Evolutionary conservation across 23 tunicate species (phyloP).

Genomic region (Styela clava): DNA sequence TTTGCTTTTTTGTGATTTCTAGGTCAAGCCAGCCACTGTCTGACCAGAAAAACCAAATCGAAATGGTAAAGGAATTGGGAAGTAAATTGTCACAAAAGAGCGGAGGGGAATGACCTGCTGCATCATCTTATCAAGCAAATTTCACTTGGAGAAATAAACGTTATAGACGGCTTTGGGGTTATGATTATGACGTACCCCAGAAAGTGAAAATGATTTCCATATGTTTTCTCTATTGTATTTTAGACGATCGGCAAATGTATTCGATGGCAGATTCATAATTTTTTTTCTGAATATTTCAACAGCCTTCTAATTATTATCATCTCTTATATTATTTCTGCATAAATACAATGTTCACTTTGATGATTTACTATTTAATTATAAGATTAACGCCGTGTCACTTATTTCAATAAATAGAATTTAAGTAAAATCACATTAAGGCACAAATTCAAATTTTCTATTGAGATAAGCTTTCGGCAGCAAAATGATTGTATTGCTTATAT

Average conservation of each 20-base stretch:
- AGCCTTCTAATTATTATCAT: background rate
- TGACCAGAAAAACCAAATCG: slow-evolving; percentile 58
- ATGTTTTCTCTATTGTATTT: background rate
- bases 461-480: too few relatives aligned
- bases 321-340: background rate
- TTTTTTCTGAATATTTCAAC: background rate
- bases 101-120: background rate
- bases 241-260: background rate
- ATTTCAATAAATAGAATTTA: too few relatives aligned
- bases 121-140: background rate
- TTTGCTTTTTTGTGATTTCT: too few relatives aligned
- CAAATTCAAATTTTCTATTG: too few relatives aligned
- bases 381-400: too few relatives aligned
- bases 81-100: slow-evolving; percentile 25
- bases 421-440: too few relatives aligned
- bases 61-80: slow-evolving; percentile 72
- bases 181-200: background rate
- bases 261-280: too few relatives aligned
- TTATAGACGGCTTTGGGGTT: slow-evolving; percentile 3
- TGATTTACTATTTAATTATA: too few relatives aligned
- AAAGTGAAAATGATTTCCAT: background rate
- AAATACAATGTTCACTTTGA: background rate
- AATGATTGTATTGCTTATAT: too few relatives aligned
- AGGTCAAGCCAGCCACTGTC: slow-evolving; percentile 72
- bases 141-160: background rate